These are phyloP conservation scores for Artibeus jamaicensis DNA, from an alignment of 2,797 vertebrate genomes.

Conservation along the genomic window DNA sequence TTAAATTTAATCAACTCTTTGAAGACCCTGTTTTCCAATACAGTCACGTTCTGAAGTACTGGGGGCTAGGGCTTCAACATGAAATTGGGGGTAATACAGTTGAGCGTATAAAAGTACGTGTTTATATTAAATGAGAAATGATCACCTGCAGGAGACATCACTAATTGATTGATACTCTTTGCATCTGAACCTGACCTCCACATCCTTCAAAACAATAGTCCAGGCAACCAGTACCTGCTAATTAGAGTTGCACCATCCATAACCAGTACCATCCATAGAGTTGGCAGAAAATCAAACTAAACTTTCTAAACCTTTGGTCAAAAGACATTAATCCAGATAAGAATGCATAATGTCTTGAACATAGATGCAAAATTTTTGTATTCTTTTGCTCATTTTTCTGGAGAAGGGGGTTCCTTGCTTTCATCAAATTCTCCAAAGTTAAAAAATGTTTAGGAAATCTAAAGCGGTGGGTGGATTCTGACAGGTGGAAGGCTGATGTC, in stretches of 20 bases:
- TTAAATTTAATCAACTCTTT: background rate
- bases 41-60: background rate
- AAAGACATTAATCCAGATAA: background rate
- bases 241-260: no score
- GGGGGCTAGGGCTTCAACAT: background rate
- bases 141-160: no score
- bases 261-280: no score
- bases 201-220: background rate
- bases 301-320: background rate
- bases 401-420: background rate
- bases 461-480: background rate
- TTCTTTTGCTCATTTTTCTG: background rate
- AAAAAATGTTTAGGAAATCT: background rate
- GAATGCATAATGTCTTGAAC: background rate
- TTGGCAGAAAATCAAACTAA: background rate
- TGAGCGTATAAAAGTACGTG: background rate
- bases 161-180: background rate
- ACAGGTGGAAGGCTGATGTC: rapidly evolving
- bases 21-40: background rate
- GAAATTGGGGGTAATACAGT: background rate
- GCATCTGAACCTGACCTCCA: background rate
- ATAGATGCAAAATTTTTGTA: background rate
- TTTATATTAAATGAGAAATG: background rate
- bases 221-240: background rate
- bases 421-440: background rate